Conservation (phyloP, 2,113 vertebrate genomes). For the Turdus rufiventris region DNA sequence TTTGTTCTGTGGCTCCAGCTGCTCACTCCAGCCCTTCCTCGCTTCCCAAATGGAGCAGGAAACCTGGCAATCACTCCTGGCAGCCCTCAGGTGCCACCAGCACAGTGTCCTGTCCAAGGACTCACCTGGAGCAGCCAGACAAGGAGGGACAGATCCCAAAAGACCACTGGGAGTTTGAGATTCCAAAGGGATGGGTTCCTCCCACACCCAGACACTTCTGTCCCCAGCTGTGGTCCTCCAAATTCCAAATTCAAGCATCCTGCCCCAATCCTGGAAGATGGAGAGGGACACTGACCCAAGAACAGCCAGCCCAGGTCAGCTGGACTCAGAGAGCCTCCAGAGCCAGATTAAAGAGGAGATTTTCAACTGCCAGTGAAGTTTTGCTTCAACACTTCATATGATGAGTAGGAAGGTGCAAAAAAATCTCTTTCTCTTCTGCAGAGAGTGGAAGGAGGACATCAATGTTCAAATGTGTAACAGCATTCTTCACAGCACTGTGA, state of each 20-base stretch:
- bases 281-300: not conserved
- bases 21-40: not conserved
- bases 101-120: not conserved
- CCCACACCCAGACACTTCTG: not conserved
- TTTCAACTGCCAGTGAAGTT: not conserved
- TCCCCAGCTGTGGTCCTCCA: not conserved
- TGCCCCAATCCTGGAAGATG: not conserved
- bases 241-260: not conserved
- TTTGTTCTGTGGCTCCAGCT: not conserved
- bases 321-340: not conserved
- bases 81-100: not conserved
- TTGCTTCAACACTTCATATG: slow-evolving; percentile 44
- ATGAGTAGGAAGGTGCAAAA: slow-evolving; percentile 65
- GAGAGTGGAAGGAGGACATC: slow-evolving; percentile 7
- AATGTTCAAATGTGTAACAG: not conserved
- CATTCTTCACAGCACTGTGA: not conserved
- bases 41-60: not conserved
- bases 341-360: not conserved
- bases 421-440: not conserved
- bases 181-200: not conserved
- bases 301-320: not conserved
- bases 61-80: not conserved
- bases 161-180: not conserved
- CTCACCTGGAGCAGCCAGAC: not conserved
- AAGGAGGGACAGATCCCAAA: not conserved